Evolutionary conservation across 2,888 invertebrate genomes (phyloP).

Genomic region (Ochlodes sylvanus): DNA sequence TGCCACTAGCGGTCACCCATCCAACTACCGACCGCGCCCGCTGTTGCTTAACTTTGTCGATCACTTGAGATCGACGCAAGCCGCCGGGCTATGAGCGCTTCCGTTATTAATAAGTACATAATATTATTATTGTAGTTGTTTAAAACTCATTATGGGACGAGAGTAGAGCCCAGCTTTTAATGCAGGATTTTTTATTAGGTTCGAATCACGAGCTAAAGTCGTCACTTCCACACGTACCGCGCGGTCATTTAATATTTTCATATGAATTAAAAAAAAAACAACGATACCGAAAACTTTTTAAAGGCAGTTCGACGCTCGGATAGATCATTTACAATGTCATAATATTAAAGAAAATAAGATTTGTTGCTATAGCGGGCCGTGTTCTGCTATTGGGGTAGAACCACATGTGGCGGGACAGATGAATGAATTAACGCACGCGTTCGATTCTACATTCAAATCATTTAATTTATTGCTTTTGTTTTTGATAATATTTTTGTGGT

Average conservation of each 20-base stretch:
- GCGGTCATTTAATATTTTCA: too few species aligned
- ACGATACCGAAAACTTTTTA: not conserved
- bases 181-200: not conserved
- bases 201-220: too few species aligned
- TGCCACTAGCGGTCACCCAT: too few species aligned
- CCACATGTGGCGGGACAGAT: conserved; percentile 27
- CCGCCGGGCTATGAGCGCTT: too few species aligned
- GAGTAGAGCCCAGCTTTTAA: too few species aligned
- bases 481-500: not conserved
- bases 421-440: conserved; percentile 17
- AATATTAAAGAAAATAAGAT: conserved; percentile 10
- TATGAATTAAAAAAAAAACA: not conserved
- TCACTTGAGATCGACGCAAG: too few species aligned
- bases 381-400: conserved; percentile 29
- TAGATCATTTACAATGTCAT: not conserved
- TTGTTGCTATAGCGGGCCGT: conserved; percentile 18
- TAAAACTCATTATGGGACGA: too few species aligned
- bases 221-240: too few species aligned
- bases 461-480: conserved; percentile 8
- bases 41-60: too few species aligned
- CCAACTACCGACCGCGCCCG: too few species aligned
- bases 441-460: not conserved
- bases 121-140: too few species aligned
- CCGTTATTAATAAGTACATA: too few species aligned
- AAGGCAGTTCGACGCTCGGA: not conserved